phyloP scores from a whole-genome alignment of 2,797 vertebrate species.

The Anguilla megastoma region DNA sequence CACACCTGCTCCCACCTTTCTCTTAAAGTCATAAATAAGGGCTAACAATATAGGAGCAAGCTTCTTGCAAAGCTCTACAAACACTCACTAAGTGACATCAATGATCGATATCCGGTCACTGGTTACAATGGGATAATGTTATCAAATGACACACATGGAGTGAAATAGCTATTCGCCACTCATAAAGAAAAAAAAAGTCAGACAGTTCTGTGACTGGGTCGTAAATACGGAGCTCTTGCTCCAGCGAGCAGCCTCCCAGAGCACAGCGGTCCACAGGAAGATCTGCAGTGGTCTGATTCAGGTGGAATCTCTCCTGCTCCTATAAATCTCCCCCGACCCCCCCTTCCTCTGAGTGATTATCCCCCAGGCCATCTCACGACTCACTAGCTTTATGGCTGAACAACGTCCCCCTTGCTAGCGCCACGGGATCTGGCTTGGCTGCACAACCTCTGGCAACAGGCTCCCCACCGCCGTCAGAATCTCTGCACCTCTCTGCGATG shows the following conservation, averaged over 20 bases:
- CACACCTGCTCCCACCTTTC: not conserved
- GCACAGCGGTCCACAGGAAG: conserved; percentile 9
- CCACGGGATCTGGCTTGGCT: not conserved
- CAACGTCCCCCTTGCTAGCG: not conserved
- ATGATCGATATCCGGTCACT: conserved; percentile 29
- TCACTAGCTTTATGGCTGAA: conserved; percentile 24
- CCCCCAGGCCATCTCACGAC: conserved; percentile 20
- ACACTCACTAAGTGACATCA: conserved; percentile 19
- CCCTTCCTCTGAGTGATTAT: conserved; percentile 7
- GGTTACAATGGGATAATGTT: conserved; percentile 34
- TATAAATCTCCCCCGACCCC: conserved; percentile 13
- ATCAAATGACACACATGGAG: conserved; percentile 34
- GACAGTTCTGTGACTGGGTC: conserved; percentile 33
- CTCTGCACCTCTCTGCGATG: not conserved
- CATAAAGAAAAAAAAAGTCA: conserved; percentile 45
- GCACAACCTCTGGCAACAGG: conserved; percentile 1
- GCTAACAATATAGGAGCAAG: conserved; percentile 15
- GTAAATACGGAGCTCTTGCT: conserved; percentile 14
- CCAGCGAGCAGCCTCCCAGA: not conserved
- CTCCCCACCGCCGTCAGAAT: not conserved
- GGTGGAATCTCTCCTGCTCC: conserved; percentile 6
- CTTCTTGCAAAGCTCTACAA: not conserved
- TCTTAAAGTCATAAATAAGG: conserved; percentile 3
- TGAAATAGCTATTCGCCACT: conserved; percentile 41
- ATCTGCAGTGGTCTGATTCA: conserved; percentile 9